Conservation (phyloP, 2,797 vertebrate species). For the Rhynchotus rufescens region DNA sequence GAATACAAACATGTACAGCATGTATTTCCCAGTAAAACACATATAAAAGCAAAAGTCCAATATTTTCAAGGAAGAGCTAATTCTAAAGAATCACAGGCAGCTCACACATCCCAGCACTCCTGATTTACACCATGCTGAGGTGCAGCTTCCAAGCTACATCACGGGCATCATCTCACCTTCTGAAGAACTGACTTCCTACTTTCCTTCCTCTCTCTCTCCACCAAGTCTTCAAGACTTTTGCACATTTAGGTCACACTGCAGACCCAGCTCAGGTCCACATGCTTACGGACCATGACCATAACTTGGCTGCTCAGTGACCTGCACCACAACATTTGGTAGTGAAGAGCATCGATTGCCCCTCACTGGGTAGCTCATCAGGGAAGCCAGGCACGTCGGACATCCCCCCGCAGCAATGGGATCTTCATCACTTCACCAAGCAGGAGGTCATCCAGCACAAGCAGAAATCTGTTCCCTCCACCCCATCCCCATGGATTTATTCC, state of each 20-base stretch:
- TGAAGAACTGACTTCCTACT: neutral
- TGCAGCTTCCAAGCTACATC: neutral
- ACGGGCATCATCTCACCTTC: neutral
- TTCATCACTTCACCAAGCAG: neutral
- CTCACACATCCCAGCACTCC: neutral
- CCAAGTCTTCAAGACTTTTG: neutral
- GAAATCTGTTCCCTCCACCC: neutral
- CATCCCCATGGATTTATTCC: neutral
- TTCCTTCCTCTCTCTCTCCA: neutral
- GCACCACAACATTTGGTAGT: neutral
- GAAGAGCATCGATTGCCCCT: accelerated
- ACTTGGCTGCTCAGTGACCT: neutral
- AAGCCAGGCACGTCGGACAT: neutral
- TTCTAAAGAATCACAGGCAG: neutral
- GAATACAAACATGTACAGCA: neutral
- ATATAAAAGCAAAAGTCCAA: neutral
- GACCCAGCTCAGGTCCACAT: neutral
- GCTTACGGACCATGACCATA: neutral
- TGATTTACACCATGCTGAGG: accelerated
- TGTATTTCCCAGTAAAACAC: neutral
- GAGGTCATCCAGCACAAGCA: neutral
- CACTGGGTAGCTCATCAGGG: neutral
- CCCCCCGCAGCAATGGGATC: neutral
- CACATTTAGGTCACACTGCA: neutral
- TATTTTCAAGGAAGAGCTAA: neutral